Evolutionary conservation across 2,888 invertebrate genomes (phyloP).

Genomic region (Synergus itoensis): DNA sequence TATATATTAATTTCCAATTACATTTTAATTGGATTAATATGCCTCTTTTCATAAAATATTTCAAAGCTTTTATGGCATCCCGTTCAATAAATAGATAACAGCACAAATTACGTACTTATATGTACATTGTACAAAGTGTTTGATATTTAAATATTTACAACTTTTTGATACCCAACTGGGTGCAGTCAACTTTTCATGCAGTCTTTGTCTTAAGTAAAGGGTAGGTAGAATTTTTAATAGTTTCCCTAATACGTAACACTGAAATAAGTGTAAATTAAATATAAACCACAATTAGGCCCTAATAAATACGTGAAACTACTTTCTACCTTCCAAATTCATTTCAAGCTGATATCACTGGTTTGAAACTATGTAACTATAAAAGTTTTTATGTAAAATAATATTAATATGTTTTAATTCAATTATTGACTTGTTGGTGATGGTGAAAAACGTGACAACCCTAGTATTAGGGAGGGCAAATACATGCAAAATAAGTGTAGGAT

Average conservation of each 20-base stretch:
- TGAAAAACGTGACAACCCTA: not conserved
- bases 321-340: not conserved
- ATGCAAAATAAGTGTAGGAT: not conserved
- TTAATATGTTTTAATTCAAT: not conserved
- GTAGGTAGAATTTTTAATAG: not conserved
- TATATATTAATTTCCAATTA: not conserved
- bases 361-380: not conserved
- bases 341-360: not conserved
- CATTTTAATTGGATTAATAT: not conserved
- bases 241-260: not conserved
- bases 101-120: not conserved
- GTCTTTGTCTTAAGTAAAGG: slow-evolving; percentile 24
- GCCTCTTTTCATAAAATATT: not conserved
- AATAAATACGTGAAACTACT: not conserved
- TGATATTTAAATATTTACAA: slow-evolving; percentile 24
- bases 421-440: not conserved
- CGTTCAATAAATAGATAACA: not conserved
- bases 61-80: not conserved
- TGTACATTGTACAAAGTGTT: slow-evolving; percentile 8
- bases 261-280: not conserved
- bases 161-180: slow-evolving; percentile 8
- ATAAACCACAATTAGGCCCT: not conserved
- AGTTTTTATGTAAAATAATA: not conserved
- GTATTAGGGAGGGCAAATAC: not conserved
- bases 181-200: not conserved